phyloP scores from a whole-genome alignment of 1,140 invertebrate species.

The Pemphigus obesinymphae region DNA sequence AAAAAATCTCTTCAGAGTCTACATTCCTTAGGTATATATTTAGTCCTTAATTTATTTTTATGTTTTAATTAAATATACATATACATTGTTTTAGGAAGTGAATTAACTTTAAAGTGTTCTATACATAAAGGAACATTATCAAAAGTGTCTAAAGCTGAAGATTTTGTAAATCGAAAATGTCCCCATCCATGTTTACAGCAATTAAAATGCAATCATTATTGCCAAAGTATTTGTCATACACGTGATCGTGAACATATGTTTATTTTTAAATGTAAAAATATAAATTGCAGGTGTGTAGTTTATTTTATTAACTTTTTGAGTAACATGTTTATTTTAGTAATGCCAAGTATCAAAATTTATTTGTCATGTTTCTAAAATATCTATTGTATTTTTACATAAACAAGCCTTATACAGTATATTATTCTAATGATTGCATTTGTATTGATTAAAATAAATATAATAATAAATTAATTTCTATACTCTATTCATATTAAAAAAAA shows the following conservation, averaged over 20 bases:
- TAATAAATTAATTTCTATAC: too few species aligned
- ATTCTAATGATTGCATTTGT: too few species aligned
- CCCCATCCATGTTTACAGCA: background rate
- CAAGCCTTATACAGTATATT: too few species aligned
- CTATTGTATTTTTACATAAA: background rate
- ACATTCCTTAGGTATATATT: conserved; percentile 49
- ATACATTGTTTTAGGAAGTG: conserved; percentile 11
- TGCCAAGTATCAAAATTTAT: too few species aligned
- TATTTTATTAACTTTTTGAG: background rate
- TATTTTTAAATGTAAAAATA: conserved; percentile 31
- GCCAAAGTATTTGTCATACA: conserved; percentile 18
- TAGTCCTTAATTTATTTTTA: background rate
- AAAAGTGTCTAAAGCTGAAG: conserved; percentile 26
- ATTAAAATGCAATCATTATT: conserved; percentile 35
- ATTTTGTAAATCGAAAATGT: conserved; percentile 25
- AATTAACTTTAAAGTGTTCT: conserved; percentile 28
- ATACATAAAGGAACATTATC: conserved; percentile 28
- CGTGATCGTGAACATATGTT: conserved; percentile 30
- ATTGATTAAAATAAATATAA: too few species aligned
- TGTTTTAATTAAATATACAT: background rate
- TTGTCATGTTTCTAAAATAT: too few species aligned
- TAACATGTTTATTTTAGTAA: too few species aligned
- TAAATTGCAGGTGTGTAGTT: conserved; percentile 30
- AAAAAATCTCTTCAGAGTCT: conserved; percentile 51
- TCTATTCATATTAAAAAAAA: too few species aligned